These are phyloP conservation scores for Pomatorhinus ruficollis DNA, from an alignment of 2,113 vertebrate genomes.

Conservation along the genomic window DNA sequence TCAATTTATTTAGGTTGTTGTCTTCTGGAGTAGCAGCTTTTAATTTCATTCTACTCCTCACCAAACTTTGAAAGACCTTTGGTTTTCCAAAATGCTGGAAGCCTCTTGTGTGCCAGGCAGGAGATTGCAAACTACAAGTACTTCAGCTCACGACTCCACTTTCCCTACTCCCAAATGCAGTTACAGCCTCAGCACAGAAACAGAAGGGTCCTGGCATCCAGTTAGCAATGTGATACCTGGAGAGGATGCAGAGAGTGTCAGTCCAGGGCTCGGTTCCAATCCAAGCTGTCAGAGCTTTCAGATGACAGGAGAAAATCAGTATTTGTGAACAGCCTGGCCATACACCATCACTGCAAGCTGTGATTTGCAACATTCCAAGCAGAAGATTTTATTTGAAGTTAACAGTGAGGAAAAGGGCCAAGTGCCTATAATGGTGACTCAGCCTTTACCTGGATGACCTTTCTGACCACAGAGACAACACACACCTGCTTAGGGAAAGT, in stretches of 20 bases:
- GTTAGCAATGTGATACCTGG: background rate
- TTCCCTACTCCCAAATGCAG: background rate
- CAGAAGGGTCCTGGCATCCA: background rate
- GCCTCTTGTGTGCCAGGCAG: background rate
- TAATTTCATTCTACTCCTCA: background rate
- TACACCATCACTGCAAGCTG: background rate
- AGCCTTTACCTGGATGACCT: background rate
- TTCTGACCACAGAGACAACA: background rate
- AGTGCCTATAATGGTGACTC: background rate
- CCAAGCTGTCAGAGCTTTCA: background rate
- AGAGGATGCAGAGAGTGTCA: background rate
- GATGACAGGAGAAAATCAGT: background rate
- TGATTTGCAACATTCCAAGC: background rate
- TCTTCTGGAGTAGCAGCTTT: background rate
- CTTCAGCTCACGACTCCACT: background rate
- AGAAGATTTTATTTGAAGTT: background rate
- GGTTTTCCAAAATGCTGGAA: background rate
- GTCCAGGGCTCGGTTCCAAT: background rate
- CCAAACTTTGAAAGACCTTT: background rate
- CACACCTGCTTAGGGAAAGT: background rate
- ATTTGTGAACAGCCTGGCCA: background rate
- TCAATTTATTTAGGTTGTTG: background rate
- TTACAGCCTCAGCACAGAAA: background rate
- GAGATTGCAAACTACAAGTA: background rate
- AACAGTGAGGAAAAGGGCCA: background rate